Conservation (phyloP, 1,140 invertebrate species). For the Drosophila gunungcola region DNA sequence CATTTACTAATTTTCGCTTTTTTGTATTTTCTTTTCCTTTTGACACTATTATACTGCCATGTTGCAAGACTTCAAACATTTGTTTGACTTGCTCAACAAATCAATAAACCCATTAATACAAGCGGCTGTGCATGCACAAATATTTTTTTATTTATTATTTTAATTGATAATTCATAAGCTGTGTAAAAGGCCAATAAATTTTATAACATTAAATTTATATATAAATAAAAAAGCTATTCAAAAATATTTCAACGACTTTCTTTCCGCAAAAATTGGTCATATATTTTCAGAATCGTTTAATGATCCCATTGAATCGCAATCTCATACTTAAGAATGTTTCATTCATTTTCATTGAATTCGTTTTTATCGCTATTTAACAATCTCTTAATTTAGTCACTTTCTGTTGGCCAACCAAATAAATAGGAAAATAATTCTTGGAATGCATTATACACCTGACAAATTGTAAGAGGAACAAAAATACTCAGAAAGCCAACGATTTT, state of each 20-base stretch:
- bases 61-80: too few species aligned
- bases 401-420: neutral
- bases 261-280: neutral
- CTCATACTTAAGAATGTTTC: neutral
- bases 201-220: too few species aligned
- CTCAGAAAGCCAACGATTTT: slow-evolving; percentile 24
- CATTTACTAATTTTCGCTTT: neutral
- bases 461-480: slow-evolving; percentile 25
- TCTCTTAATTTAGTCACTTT: slow-evolving; percentile 40
- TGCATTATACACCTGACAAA: slow-evolving; percentile 54
- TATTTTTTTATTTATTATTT: too few species aligned
- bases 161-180: too few species aligned
- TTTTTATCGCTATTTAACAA: slow-evolving; percentile 17
- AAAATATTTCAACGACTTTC: neutral
- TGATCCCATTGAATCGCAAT: neutral
- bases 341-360: slow-evolving; percentile 36
- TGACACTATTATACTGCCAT: too few species aligned
- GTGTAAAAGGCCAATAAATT: too few species aligned
- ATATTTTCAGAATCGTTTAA: neutral
- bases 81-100: too few species aligned
- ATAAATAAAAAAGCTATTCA: neutral
- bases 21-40: too few species aligned
- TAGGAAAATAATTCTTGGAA: slow-evolving; percentile 26
- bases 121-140: too few species aligned
- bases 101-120: too few species aligned